Base-by-base conservation (phyloP, 2,113 vertebrate species). In the Oryzias woworae region DNA sequence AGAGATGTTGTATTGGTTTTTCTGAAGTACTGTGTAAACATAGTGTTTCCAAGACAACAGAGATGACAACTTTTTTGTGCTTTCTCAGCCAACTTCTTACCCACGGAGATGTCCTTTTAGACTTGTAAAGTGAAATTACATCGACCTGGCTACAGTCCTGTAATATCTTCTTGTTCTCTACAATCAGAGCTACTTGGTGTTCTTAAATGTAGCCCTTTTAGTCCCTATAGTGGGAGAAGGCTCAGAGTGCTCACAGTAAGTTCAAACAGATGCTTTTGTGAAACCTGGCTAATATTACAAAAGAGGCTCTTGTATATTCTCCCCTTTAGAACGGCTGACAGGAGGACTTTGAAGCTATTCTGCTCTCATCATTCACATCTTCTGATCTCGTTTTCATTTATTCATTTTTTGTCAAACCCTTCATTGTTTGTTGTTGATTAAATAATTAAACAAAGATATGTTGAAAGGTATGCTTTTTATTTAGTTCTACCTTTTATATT, bases 1-100 rank as follows among this genome's bases (percentile, higher is more conserved):
- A 67, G 56, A 65, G 44, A 53, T 64, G 70, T 63, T 17, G 51
- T 80, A 82, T 83, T 49, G 68, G 77, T 85, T 83, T 77, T 76
- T 73, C 42, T 59, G 3, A 67, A 73, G 70, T 73, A 69, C 62
- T 82, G 55, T 64, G 64, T 71, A 62, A 74, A 51, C 52, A 55
- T 53, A 53, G 62, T 50, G 72, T 83, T 78, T 80, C 57, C 66
- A 70, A 31, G 77, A 75, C 71, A 78, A 62, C 67, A 14, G 52
- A 64, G 64, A 61, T 61, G 36, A 64, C 50, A 53, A 49, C 78
- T 67, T 62, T 63, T 69, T 69, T 47, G 62, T 62, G 41, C 42
- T 65, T 53, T 48, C 31, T 13, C 1, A 13, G 24, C 75, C 45
- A 85, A 66, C 70, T 55, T 78, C 68, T 76, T 69, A 77, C 54